Percentiles rank a stretch among this genome's conserved stretches.
These are phyloP conservation scores for Eupeodes latifasciatus DNA, from an alignment of 2,888 invertebrate species.

Conservation along the genomic window DNA sequence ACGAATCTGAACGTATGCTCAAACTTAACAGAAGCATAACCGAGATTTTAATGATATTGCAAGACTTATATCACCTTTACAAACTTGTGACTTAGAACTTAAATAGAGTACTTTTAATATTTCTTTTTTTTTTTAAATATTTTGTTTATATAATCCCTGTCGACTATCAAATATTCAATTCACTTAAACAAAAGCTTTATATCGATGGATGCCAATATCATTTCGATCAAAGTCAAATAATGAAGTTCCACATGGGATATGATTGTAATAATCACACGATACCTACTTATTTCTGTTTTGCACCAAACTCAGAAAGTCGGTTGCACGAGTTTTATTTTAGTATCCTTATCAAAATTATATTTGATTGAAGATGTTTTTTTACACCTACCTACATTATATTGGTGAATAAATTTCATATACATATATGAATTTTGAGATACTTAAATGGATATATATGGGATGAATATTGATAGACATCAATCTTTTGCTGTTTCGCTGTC, in stretches of 20 bases:
- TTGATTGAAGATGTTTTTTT: neutral
- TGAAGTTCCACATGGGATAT: constrained; percentile 4
- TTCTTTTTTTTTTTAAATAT: neutral
- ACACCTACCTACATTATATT: too few species aligned
- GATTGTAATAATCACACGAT: neutral
- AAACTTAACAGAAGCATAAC: too few species aligned
- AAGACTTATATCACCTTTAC: too few species aligned
- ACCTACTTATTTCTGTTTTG: neutral
- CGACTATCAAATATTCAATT: constrained; percentile 7
- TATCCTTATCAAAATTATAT: constrained; percentile 10
- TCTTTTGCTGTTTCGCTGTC: constrained; percentile 1
- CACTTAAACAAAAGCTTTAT: neutral
- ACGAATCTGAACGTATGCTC: too few species aligned
- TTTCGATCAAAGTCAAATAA: constrained; percentile 18
- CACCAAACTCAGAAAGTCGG: neutral
- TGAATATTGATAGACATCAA: constrained; percentile 9
- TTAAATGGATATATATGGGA: neutral
- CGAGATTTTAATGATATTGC: too few species aligned
- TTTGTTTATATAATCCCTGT: neutral
- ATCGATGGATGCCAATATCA: neutral
- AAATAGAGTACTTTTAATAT: neutral
- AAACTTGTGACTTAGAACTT: neutral
- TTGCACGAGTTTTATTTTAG: neutral
- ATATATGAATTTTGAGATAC: neutral
- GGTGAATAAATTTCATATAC: neutral